Evolutionary conservation across 2,888 invertebrate genomes (phyloP).

Genomic region (Scaptomyza polygonia): DNA sequence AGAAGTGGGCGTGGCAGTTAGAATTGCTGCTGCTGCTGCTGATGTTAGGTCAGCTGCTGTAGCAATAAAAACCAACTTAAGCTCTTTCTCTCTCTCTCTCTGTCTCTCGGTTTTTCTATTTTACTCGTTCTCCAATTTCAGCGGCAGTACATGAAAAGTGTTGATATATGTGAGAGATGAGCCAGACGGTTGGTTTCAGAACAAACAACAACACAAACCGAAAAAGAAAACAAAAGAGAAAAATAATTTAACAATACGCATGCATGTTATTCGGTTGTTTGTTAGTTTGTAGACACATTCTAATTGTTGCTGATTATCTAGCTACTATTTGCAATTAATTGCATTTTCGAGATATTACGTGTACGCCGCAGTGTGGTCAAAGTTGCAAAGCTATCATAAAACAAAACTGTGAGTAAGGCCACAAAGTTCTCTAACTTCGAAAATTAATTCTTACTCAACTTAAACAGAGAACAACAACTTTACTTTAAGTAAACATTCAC

Average conservation of each 20-base stretch:
- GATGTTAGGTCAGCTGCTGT: constrained; percentile 61
- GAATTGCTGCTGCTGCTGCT: constrained; percentile 1
- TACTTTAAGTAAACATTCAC: constrained; percentile 16
- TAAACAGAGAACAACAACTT: neutral
- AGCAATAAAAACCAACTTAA: constrained; percentile 62
- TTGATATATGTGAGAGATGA: constrained; percentile 68
- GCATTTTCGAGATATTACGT: constrained; percentile 10
- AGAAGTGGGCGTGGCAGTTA: constrained; percentile 19
- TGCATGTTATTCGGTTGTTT: constrained; percentile 9
- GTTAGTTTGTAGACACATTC: constrained; percentile 36
- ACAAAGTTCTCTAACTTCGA: neutral
- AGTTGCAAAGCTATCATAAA: no score
- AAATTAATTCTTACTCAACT: constrained; percentile 7
- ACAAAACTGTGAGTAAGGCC: no score
- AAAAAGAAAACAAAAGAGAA: neutral
- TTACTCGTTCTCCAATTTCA: neutral
- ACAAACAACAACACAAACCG: neutral
- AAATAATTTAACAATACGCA: constrained; percentile 34
- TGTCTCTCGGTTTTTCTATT: constrained; percentile 1
- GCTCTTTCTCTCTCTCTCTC: constrained; percentile 41
- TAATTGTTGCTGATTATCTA: constrained; percentile 56
- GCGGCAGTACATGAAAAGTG: constrained; percentile 61
- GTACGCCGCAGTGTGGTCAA: constrained; percentile 8
- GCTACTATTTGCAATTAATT: constrained; percentile 48
- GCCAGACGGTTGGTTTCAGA: constrained; percentile 23